Percentiles rank a stretch among this genome's conserved stretches.
phyloP scores from a whole-genome alignment of 2,888 invertebrate genomes.

The Silvanus unidentatus region DNA sequence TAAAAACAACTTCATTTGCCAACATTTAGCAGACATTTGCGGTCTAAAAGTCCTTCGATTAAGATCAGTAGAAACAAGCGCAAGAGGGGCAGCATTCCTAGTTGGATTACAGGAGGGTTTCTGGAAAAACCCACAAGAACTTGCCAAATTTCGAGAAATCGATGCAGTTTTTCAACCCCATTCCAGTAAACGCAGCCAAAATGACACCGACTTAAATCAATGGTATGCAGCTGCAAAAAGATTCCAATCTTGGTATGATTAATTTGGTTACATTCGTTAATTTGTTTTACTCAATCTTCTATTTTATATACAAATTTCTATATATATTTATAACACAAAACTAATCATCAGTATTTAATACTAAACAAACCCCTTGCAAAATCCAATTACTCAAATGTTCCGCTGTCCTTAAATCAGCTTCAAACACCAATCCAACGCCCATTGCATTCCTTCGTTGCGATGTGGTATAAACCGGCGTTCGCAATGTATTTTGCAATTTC shows the following conservation, averaged over 20 bases:
- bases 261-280: too few species aligned
- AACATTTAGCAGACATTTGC: slow-evolving; percentile 79
- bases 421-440: slow-evolving; percentile 87
- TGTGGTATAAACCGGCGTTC: slow-evolving; percentile 86
- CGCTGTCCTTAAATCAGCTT: slow-evolving; percentile 75
- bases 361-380: slow-evolving; percentile 81
- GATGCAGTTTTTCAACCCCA: slow-evolving; percentile 59
- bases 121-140: slow-evolving; percentile 53
- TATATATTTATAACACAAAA: too few species aligned
- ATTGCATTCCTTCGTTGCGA: slow-evolving; percentile 81
- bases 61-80: slow-evolving; percentile 70
- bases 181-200: too few species aligned
- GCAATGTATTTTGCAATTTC: slow-evolving; percentile 80
- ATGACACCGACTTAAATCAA: too few species aligned
- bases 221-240: too few species aligned
- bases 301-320: too few species aligned
- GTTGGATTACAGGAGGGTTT: slow-evolving; percentile 75
- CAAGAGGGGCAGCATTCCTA: slow-evolving; percentile 78
- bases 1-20: slow-evolving; percentile 85
- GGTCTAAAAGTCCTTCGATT: slow-evolving; percentile 70
- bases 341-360: slow-evolving; percentile 70
- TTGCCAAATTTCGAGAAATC: slow-evolving; percentile 54
- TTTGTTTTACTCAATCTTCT: too few species aligned
- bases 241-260: too few species aligned
- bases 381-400: slow-evolving; percentile 87